phyloP scores from a whole-genome alignment of 2,888 invertebrate genomes.

The Latrodectus elegans region DNA sequence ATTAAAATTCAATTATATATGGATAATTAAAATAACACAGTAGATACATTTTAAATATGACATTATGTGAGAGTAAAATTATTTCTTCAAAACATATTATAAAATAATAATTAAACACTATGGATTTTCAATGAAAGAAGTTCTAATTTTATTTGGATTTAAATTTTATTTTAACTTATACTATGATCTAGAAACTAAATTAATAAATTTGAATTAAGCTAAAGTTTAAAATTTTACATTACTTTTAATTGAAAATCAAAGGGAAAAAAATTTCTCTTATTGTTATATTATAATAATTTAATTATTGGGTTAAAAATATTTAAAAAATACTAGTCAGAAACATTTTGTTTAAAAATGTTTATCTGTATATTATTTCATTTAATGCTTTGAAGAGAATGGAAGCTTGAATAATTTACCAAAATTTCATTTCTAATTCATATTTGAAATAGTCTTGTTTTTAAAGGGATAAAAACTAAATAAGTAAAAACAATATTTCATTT shows the following conservation, averaged over 20 bases:
- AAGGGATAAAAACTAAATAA: no score
- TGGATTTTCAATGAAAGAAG: no score
- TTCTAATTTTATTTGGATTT: neutral
- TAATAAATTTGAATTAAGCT: neutral
- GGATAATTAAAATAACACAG: neutral
- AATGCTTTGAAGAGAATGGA: no score
- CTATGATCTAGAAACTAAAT: neutral
- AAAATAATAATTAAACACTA: no score
- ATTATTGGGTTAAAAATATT: neutral
- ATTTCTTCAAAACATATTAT: no score
- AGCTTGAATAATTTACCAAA: no score
- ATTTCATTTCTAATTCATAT: no score
- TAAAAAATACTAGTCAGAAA: neutral
- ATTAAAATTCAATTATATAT: constrained; percentile 11
- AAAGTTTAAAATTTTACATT: neutral
- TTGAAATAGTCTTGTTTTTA: no score
- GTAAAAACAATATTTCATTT: no score
- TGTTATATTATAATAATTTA: neutral
- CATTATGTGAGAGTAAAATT: no score
- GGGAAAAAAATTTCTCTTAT: neutral
- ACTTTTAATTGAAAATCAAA: no score
- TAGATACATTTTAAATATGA: neutral
- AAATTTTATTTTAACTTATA: neutral
- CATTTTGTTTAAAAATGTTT: neutral
- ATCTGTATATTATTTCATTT: no score